phyloP scores from a whole-genome alignment of 2,113 vertebrate genomes.

The Aegotheles bennettii region DNA sequence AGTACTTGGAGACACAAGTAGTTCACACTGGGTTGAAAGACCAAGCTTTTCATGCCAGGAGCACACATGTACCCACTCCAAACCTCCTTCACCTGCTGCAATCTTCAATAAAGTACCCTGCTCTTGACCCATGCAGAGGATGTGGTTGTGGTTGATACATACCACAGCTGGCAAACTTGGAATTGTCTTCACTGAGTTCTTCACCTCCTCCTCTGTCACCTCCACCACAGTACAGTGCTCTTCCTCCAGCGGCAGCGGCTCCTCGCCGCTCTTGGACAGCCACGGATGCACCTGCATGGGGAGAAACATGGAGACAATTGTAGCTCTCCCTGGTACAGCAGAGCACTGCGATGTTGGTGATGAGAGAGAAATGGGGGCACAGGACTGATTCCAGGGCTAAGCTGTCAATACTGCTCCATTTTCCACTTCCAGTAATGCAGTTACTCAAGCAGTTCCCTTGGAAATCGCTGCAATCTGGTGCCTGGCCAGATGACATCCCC shows the following conservation, averaged over 20 bases:
- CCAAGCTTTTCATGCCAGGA: neutral
- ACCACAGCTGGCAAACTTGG: slow-evolving; percentile 96
- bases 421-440: rapidly evolving
- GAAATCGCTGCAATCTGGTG: neutral
- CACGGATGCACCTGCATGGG: slow-evolving; percentile 82
- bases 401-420: neutral
- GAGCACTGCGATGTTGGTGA: rapidly evolving
- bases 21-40: neutral
- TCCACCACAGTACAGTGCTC: slow-evolving; percentile 93
- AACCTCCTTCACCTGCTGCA: neutral
- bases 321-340: neutral
- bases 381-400: rapidly evolving
- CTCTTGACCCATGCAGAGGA: neutral
- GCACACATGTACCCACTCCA: neutral
- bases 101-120: neutral
- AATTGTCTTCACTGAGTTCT: slow-evolving; percentile 94
- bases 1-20: neutral
- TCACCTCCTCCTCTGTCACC: slow-evolving; percentile 96
- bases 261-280: slow-evolving; percentile 82
- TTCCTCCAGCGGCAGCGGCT: slow-evolving; percentile 89
- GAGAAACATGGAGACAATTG: neutral
- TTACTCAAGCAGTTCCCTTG: neutral
- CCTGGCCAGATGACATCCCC: neutral
- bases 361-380: neutral
- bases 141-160: neutral